Conservation (phyloP, 2,888 invertebrate genomes). For the Pollenia amentaria region DNA sequence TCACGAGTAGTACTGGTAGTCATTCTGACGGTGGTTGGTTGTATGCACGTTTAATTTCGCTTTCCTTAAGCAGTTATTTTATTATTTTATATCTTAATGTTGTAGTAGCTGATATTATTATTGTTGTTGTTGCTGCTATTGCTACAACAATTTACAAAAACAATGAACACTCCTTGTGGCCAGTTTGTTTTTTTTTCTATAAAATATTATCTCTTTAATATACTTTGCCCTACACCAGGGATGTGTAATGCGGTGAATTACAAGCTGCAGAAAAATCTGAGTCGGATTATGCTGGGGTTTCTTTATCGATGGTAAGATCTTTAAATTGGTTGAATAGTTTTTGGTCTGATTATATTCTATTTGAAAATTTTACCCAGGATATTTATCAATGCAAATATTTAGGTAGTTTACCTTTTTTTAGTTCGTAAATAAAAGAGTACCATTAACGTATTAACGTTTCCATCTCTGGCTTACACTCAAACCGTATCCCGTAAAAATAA, state of each 20-base stretch:
- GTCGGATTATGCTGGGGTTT: too few species aligned
- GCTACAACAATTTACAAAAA: constrained; percentile 25
- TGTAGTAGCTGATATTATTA: neutral
- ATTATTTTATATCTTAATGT: neutral
- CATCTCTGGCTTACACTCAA: neutral
- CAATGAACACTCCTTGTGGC: constrained; percentile 67
- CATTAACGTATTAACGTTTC: neutral
- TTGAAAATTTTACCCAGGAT: neutral
- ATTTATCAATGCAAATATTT: too few species aligned
- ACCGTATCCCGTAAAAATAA: neutral
- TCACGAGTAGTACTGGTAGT: constrained; percentile 63
- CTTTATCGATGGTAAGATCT: too few species aligned
- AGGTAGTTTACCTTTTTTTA: too few species aligned
- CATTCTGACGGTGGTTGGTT: constrained; percentile 3
- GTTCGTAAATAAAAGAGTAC: too few species aligned
- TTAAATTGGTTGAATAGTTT: too few species aligned
- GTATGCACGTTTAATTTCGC: constrained; percentile 69
- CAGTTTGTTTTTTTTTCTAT: constrained; percentile 30
- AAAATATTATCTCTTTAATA: constrained; percentile 46
- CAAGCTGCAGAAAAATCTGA: neutral
- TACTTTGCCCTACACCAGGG: neutral
- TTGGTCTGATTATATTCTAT: too few species aligned
- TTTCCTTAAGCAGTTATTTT: constrained; percentile 70
- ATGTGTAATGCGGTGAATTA: neutral
- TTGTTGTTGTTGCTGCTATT: constrained; percentile 17